Conservation (phyloP, 2,888 invertebrate species). For the Oscheius myriophilus region DNA sequence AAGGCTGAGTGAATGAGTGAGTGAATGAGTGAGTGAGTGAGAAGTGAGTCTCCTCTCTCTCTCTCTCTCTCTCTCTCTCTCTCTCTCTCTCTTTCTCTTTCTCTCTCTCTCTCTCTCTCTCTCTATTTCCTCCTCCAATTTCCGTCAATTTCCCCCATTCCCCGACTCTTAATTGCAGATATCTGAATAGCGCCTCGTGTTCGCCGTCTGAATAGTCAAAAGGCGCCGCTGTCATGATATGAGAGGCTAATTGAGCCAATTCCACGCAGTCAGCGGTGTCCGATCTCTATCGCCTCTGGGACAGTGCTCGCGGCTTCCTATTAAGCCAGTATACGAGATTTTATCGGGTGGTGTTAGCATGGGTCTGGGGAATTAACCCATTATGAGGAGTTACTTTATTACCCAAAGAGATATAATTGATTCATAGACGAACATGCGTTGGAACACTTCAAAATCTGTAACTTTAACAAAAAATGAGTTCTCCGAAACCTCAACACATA, state of each 20-base stretch:
- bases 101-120: neutral
- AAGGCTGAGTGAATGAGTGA: too few species aligned
- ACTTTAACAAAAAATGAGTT: too few species aligned
- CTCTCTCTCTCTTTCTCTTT: neutral
- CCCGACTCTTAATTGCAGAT: constrained; percentile 1
- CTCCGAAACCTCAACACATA: too few species aligned
- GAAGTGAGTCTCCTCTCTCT: neutral
- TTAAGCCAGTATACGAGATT: neutral
- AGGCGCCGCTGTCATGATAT: constrained; percentile 27
- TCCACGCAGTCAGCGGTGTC: neutral
- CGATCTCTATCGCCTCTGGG: too few species aligned
- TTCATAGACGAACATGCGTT: too few species aligned
- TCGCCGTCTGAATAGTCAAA: constrained; percentile 4
- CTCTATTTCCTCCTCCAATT: neutral
- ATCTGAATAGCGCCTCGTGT: neutral
- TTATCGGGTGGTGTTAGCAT: constrained; percentile 2
- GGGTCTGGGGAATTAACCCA: too few species aligned
- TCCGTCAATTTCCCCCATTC: neutral
- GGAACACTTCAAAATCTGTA: too few species aligned
- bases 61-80: constrained; percentile 4
- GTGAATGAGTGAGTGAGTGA: too few species aligned
- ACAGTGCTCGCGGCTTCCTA: neutral
- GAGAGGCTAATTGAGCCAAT: constrained; percentile 26
- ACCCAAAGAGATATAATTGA: too few species aligned
- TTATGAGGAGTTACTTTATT: too few species aligned